These are phyloP conservation scores for Tachypleus tridentatus DNA, from an alignment of 1,140 invertebrate species.

Conservation along the genomic window DNA sequence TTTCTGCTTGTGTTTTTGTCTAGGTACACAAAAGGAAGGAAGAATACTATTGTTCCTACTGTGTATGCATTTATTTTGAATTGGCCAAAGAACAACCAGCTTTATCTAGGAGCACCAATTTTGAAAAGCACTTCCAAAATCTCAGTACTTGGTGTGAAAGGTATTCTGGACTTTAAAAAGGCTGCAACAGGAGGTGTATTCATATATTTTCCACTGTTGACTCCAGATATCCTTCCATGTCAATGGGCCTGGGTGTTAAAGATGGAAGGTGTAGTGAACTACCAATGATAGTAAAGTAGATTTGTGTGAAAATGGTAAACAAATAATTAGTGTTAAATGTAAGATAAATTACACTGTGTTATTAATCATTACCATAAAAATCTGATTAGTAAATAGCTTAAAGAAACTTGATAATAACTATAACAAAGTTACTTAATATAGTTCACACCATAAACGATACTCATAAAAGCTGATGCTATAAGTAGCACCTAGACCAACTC, in stretches of 20 bases:
- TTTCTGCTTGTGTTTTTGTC: slow-evolving; percentile 5
- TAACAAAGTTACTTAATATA: too few relatives aligned
- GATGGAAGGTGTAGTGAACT: background rate
- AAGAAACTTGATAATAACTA: too few relatives aligned
- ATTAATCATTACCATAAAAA: too few relatives aligned
- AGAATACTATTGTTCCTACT: slow-evolving; percentile 29
- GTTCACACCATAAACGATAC: too few relatives aligned
- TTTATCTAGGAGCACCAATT: slow-evolving; percentile 35
- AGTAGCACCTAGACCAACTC: too few relatives aligned
- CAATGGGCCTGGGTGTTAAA: slow-evolving; percentile 18
- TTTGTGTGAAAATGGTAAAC: too few relatives aligned
- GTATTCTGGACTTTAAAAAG: background rate
- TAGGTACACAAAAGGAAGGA: slow-evolving; percentile 43
- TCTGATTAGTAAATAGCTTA: too few relatives aligned
- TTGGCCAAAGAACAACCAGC: slow-evolving; percentile 47
- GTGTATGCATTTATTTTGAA: slow-evolving; percentile 51
- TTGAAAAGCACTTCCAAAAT: background rate
- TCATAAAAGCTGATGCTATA: too few relatives aligned
- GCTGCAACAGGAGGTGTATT: background rate
- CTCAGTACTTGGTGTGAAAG: slow-evolving; percentile 6
- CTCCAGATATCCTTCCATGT: slow-evolving; percentile 6
- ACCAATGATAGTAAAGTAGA: too few relatives aligned
- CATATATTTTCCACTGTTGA: slow-evolving; percentile 10
- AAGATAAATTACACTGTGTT: too few relatives aligned
- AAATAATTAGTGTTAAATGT: too few relatives aligned